These are phyloP conservation scores for Diloba caeruleocephala DNA, from an alignment of 2,888 invertebrate species.

Conservation along the genomic window DNA sequence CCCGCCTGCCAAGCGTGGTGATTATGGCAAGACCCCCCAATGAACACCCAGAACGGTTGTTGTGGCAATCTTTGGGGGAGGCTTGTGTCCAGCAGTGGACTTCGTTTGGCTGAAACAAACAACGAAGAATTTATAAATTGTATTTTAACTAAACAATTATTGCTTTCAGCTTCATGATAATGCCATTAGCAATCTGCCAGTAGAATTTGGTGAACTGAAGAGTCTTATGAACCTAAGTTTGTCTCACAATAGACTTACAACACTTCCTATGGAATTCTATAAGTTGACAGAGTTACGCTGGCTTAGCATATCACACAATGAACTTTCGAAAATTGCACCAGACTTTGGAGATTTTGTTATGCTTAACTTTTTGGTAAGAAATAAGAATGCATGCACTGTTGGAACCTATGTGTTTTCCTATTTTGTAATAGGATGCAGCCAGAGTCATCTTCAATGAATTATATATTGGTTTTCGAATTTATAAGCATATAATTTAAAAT, in stretches of 20 bases:
- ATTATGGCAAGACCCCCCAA: no score
- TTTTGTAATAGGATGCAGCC: no score
- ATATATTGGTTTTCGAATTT: no score
- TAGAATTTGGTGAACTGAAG: constrained; percentile 92
- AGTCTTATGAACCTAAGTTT: constrained; percentile 91
- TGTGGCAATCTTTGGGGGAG: no score
- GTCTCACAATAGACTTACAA: constrained; percentile 91
- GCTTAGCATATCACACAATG: constrained; percentile 93
- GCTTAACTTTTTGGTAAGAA: constrained; percentile 88
- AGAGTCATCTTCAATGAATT: no score
- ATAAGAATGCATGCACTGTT: neutral
- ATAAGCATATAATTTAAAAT: no score
- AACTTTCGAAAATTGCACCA: constrained; percentile 90
- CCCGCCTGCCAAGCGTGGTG: no score
- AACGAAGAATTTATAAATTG: no score
- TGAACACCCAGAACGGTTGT: no score
- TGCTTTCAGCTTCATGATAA: constrained; percentile 94
- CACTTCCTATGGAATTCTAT: constrained; percentile 91
- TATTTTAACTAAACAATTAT: constrained; percentile 10
- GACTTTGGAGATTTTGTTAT: constrained; percentile 94
- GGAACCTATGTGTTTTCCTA: no score
- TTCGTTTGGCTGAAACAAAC: no score
- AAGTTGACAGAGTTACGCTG: constrained; percentile 91
- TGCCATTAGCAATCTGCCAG: constrained; percentile 91
- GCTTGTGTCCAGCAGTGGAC: no score